A percentile compares a stretch with the other conserved stretches of the same genome.
Evolutionary conservation across 1,140 invertebrate genomes (phyloP).

Genomic region (Linepithema humile): DNA sequence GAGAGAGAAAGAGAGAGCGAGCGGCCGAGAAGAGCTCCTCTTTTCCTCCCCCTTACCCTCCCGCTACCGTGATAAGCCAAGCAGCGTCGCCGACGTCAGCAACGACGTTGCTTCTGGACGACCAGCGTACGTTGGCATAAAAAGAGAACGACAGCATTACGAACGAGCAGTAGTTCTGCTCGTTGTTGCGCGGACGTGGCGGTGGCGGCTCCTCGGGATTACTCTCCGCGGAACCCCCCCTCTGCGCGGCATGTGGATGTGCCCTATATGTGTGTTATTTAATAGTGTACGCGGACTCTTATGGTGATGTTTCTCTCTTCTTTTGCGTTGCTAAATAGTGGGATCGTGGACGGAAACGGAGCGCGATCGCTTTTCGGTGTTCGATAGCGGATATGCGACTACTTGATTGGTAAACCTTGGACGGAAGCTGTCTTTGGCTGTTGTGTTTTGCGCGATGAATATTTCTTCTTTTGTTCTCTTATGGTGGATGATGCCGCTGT

Average conservation of each 20-base stretch:
- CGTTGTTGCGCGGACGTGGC: conserved; percentile 27
- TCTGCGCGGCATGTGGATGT: conserved; percentile 40
- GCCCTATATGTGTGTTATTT: conserved; percentile 28
- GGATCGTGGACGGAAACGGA: conserved; percentile 22
- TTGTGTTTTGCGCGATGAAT: conserved; percentile 25
- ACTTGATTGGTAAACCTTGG: conserved; percentile 33
- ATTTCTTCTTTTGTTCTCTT: not conserved
- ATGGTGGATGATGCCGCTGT: not conserved
- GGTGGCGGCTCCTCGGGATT: not conserved
- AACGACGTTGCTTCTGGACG: conserved; percentile 58
- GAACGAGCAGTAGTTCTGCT: conserved; percentile 31
- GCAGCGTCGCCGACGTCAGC: conserved; percentile 55
- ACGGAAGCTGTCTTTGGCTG: conserved; percentile 30
- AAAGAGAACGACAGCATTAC: conserved; percentile 54
- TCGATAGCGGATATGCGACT: conserved; percentile 49
- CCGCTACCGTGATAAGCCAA: conserved; percentile 2
- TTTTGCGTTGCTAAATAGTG: conserved; percentile 42
- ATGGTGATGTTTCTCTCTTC: conserved; percentile 29
- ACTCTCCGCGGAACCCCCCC: not conserved
- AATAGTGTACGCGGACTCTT: conserved; percentile 13
- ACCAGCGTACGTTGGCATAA: conserved; percentile 57
- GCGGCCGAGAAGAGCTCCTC: not conserved
- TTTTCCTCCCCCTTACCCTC: not conserved
- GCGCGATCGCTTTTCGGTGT: conserved; percentile 23
- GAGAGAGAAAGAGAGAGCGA: conserved; percentile 2